Base-by-base conservation (phyloP, 2,888 invertebrate species). In the Pheosia tremula region DNA sequence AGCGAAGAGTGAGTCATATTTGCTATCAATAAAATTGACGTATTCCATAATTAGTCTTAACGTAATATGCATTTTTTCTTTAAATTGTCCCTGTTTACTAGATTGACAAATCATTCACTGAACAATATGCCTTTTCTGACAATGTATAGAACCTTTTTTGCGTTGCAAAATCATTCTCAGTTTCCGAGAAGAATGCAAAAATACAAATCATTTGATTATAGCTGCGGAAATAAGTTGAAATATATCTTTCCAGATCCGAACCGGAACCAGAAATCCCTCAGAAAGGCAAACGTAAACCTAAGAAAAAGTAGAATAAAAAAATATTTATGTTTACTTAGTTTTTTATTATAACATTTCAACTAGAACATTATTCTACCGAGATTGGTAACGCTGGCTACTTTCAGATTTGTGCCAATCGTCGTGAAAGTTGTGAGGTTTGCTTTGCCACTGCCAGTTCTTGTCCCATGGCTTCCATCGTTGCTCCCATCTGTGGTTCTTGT, bases 1-100 rank as follows among this genome's bases (percentile, higher is more conserved):
- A 94, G 93, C 64, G 93, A 93, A 59, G 88, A 87, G 94, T 93
- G 72, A 89, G 90, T 83, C 52, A 5, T 60, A 5, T n/a, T 47
- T 47, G 11, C n/a, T n/a, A 47, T 24, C 24, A 24, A 24, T 24
- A 24, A 24, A 24, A 24, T 24, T 24, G 2, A 24, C 24, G 24
- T 24, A 24, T 24, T 24, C 24, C 24, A 24, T 24, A 24, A 24
- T 24, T 24, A 24, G 24, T 24, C 2, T 24, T 24, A 24, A 24
- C 24, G 24, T 24, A 24, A 24, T 24, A 24, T 24, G 24, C 24
- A 24, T 24, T 24, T 24, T 24, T 24, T 24, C n/a, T 24, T 24
- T 24, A 24, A 24, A 24, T 24, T 1, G 24, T 2, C 24, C 2
- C 0, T 24, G 24, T 24, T 24, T 24, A 24, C 24, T 24, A 24